Evolutionary conservation across 53 echinoderm and acorn worm species (phyloP).

Genomic region (Temnopleurus reevesii): DNA sequence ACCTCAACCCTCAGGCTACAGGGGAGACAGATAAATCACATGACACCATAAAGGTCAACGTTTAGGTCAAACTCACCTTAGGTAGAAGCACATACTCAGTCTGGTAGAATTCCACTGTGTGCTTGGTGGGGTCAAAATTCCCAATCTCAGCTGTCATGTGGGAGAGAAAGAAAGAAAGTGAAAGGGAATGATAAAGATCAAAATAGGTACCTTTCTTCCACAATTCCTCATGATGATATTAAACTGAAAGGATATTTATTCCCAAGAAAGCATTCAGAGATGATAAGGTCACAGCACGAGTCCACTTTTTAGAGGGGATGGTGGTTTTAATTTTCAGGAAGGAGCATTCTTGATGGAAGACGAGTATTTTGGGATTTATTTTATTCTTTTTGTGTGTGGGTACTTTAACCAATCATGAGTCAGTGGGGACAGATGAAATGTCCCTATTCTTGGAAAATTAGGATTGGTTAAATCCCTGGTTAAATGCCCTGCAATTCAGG

Average conservation of each 20-base stretch:
- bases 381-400: background rate
- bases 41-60: constrained; percentile 50
- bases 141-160: constrained; percentile 86
- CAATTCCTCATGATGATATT: background rate
- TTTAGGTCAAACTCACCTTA: constrained; percentile 72
- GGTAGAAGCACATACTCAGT: constrained; percentile 88
- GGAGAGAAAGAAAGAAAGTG: background rate
- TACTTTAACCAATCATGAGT: background rate
- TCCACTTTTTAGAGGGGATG: background rate
- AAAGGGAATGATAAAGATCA: background rate
- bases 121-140: constrained; percentile 80
- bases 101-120: constrained; percentile 78
- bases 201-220: background rate
- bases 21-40: constrained; percentile 39
- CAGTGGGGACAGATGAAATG: background rate
- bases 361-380: background rate
- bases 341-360: constrained; percentile 7
- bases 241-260: background rate
- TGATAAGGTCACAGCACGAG: constrained; percentile 23
- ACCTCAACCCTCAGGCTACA: background rate
- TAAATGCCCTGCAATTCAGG: too few relatives aligned
- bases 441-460: background rate
- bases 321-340: constrained; percentile 42
- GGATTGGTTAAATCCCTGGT: too few relatives aligned
- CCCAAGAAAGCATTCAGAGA: background rate